phyloP scores from a whole-genome alignment of 2,888 invertebrate species.

The Andrena marginata region DNA sequence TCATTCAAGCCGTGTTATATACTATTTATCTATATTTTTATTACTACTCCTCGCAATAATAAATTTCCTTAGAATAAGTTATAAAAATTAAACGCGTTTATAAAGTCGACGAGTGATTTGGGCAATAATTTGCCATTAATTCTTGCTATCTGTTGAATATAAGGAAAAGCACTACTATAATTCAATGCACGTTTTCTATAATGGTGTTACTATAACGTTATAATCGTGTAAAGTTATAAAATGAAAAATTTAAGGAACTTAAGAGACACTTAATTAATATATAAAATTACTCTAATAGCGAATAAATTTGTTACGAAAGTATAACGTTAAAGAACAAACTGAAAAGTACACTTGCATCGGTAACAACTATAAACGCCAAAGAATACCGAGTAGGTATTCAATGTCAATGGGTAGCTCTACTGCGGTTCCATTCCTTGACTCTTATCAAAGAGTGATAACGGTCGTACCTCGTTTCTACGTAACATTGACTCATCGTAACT shows the following conservation, averaged over 20 bases:
- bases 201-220: too few relatives aligned
- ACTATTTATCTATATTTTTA: too few relatives aligned
- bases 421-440: slow-evolving; percentile 11
- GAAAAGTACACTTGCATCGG: background rate
- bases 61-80: too few relatives aligned
- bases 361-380: background rate
- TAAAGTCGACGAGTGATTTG: background rate
- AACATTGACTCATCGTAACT: slow-evolving; percentile 54
- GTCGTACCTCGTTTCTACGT: slow-evolving; percentile 49
- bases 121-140: background rate
- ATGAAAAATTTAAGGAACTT: too few relatives aligned
- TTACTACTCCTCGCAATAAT: too few relatives aligned
- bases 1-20: too few relatives aligned
- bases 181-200: background rate
- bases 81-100: too few relatives aligned
- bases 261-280: background rate
- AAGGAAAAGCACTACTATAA: background rate
- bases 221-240: too few relatives aligned
- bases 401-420: slow-evolving; percentile 18
- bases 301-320: background rate
- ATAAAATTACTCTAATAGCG: background rate
- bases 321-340: background rate
- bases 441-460: slow-evolving; percentile 55
- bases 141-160: background rate
- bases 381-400: slow-evolving; percentile 17